phyloP scores from a whole-genome alignment of 2,113 vertebrate species.

The Stomatorhinus ivindoensis region DNA sequence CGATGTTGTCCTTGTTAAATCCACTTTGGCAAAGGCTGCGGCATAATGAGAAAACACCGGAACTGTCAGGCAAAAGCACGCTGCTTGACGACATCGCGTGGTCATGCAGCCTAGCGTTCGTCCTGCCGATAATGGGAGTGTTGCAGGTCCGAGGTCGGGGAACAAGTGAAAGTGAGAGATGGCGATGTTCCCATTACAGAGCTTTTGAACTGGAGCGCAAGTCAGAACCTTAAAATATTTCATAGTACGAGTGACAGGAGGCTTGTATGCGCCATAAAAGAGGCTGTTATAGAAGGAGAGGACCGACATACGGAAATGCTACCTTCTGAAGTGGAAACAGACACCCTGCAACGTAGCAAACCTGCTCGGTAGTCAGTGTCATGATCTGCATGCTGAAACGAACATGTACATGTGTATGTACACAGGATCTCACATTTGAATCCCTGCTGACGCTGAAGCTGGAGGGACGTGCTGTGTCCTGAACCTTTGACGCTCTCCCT shows the following conservation, averaged over 20 bases:
- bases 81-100: background rate
- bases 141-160: background rate
- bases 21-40: background rate
- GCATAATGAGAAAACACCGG: background rate
- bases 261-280: background rate
- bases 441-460: background rate
- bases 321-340: background rate
- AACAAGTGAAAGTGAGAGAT: background rate
- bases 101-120: background rate
- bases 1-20: background rate
- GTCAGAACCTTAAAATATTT: background rate
- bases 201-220: background rate
- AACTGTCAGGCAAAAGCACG: background rate
- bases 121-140: background rate
- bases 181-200: background rate
- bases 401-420: background rate
- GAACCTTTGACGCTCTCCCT: background rate
- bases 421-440: background rate
- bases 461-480: background rate
- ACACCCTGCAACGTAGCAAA: background rate
- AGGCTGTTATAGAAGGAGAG: background rate
- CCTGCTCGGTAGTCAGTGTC: background rate
- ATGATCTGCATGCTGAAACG: background rate
- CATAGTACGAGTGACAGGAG: background rate
- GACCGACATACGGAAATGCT: background rate